Base-by-base conservation (phyloP, 2,888 invertebrate species). In the Sphinx pinastri region DNA sequence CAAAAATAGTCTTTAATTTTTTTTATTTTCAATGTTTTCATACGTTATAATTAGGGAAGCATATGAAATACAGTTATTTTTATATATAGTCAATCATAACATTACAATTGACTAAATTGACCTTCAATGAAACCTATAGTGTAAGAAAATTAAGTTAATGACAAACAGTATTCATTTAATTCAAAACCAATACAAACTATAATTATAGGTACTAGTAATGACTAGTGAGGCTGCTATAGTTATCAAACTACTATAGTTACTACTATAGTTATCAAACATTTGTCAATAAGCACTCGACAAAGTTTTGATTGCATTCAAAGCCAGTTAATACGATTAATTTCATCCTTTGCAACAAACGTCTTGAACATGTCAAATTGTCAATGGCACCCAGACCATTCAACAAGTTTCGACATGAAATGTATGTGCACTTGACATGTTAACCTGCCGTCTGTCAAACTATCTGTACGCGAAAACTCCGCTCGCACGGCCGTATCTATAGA, bases 361-460 rank as follows among this genome's bases (percentile, higher is more conserved):
- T 69, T 66, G 25, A 49, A 70, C 52, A 71, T 67, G 71, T 87
- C 85, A 84, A 85, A 84, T 84, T 85, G 85, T 86, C 88, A 84
- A 87, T 88, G 84, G 81, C 84, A 86, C 87, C 86, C 81, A 84
- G 84, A 82, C 82, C 79, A 83, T 85, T 88, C 87, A 88, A 89
- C 90, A 89, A 91, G 89, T 91, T 88, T 80, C 79, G 80, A 85
- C 82, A 82, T 82, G 74, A 78, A 84, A 81, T 83, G 80, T 83
- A 80, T 79, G 81, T 93, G 91, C 86, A 81, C 79, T 89, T 92
- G 94, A 93, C 93, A 93, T 91, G 93, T 94, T 94, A 94, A 92
- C 93, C 91, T 90, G 82, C 91, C 89, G 88, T 91, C 91, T 93
- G 93, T 93, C 92, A 89, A 92, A 92, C 89, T 90, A 91, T 92